Evolutionary conservation across 2,888 invertebrate genomes (phyloP).

Genomic region (Corythucha ciliata): DNA sequence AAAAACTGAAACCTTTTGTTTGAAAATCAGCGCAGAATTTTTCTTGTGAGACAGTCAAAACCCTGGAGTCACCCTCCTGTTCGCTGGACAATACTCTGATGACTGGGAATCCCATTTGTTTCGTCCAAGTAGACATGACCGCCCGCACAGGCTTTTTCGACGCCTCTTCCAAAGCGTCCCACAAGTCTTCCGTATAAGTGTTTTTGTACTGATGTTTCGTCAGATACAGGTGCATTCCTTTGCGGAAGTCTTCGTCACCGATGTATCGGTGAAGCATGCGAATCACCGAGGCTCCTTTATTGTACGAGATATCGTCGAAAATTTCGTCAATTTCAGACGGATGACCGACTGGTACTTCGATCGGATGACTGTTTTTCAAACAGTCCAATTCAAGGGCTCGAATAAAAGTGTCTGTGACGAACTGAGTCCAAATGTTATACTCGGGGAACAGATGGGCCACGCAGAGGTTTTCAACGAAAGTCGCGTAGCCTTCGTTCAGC

Average conservation of each 20-base stretch:
- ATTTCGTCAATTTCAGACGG: slow-evolving; percentile 95
- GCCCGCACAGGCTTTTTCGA: slow-evolving; percentile 68
- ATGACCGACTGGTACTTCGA: slow-evolving; percentile 89
- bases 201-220: slow-evolving; percentile 79
- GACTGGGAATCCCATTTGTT: slow-evolving; percentile 89
- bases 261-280: slow-evolving; percentile 91
- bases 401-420: slow-evolving; percentile 79
- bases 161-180: slow-evolving; percentile 67
- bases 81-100: slow-evolving; percentile 49
- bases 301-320: slow-evolving; percentile 94
- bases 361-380: slow-evolving; percentile 87
- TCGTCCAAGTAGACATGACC: slow-evolving; percentile 96
- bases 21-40: slow-evolving; percentile 80
- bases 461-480: slow-evolving; percentile 91
- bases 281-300: slow-evolving; percentile 89
- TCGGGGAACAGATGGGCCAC: slow-evolving; percentile 88
- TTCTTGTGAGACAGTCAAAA: slow-evolving; percentile 65
- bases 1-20: slow-evolving; percentile 13
- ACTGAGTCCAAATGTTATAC: slow-evolving; percentile 95
- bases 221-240: slow-evolving; percentile 85
- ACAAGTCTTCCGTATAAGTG: slow-evolving; percentile 86
- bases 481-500: slow-evolving; percentile 94
- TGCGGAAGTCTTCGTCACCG: slow-evolving; percentile 80
- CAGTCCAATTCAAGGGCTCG: slow-evolving; percentile 78
- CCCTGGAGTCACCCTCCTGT: slow-evolving; percentile 53